Evolutionary conservation across 2,888 invertebrate species (phyloP), one percentile per base, ranked within the genome.

Genomic region (Cryptus armator): DNA sequence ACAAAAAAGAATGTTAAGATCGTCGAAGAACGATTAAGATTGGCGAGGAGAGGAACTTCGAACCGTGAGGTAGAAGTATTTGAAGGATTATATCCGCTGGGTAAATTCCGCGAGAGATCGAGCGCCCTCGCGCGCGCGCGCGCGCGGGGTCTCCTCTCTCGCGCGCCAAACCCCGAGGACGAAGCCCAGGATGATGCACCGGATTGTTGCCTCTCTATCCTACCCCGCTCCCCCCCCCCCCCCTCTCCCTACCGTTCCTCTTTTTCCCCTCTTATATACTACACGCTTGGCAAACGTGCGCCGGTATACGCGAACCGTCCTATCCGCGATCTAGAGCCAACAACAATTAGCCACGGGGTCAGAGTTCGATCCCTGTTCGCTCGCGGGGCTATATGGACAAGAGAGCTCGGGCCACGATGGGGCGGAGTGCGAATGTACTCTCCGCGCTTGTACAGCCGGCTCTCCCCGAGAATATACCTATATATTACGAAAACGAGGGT

Each of bases 281-380:
- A 19, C 62, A 32, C 81, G 68, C 29, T 56, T 76, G 76, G 82
- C 67, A 62, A 85, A 79, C 82, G 85, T 79, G 81, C 74, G 81
- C 74, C 77, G 72, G 84, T 79, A 37, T 37, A 74, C 46, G 74
- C 19, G 72, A 68, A 56, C 66, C 56, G 80, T 37, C 83, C 74
- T 93, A 93, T 93, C 93, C 86, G n/a, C 62, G 90, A 93, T 93
- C 93, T 93, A 93, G 92, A 93, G 92, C 92, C 92, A 93, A 93
- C 93, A 93, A 92, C 91, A 93, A 93, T 93, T 93, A 93, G 93
- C 92, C 89, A 87, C 87, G 90, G 86, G 93, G 93, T 93, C 92
- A 92, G 90, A 92, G 93, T 93, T 93, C 93, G 92, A 89, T 89
- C 86, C 88, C 87, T 87, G 76, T 89, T 86, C 85, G 85, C 85